These are phyloP conservation scores for Loriculus beryllinus DNA, from an alignment of 2,797 vertebrate genomes.

Conservation along the genomic window DNA sequence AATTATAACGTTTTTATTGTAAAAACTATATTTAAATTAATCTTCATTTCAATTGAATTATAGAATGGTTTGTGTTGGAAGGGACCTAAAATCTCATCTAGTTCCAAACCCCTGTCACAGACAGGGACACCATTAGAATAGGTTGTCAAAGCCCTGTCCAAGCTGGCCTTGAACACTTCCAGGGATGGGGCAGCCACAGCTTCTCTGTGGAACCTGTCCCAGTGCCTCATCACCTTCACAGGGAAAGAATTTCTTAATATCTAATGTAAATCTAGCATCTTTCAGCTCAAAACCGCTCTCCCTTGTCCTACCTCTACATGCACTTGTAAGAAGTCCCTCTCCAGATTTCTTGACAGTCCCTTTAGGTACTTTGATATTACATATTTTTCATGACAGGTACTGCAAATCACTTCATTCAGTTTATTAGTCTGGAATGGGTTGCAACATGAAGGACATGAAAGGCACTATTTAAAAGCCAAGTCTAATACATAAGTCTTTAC, in stretches of 20 bases:
- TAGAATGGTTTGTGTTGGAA: not conserved
- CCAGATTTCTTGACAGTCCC: not conserved
- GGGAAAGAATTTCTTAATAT: not conserved
- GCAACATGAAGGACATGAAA: not conserved
- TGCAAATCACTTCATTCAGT: not conserved
- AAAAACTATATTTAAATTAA: constrained; percentile 6
- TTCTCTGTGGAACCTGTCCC: not conserved
- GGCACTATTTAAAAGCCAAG: not conserved
- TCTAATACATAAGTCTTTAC: not conserved
- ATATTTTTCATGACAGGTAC: not conserved
- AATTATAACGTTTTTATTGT: not conserved
- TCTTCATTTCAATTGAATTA: not conserved
- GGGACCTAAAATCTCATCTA: not conserved
- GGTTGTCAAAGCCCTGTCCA: accelerated
- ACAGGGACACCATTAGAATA: not conserved
- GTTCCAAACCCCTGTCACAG: not conserved
- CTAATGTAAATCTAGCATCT: not conserved
- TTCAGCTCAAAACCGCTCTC: not conserved
- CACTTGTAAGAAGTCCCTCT: not conserved
- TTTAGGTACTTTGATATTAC: not conserved
- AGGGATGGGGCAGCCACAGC: not conserved
- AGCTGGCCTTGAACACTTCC: not conserved
- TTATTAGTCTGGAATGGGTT: constrained; percentile 8
- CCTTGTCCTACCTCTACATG: not conserved
- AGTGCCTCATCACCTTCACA: not conserved